Conservation (phyloP, 2,888 invertebrate genomes). For the Leptinotarsa rubiginosa region DNA sequence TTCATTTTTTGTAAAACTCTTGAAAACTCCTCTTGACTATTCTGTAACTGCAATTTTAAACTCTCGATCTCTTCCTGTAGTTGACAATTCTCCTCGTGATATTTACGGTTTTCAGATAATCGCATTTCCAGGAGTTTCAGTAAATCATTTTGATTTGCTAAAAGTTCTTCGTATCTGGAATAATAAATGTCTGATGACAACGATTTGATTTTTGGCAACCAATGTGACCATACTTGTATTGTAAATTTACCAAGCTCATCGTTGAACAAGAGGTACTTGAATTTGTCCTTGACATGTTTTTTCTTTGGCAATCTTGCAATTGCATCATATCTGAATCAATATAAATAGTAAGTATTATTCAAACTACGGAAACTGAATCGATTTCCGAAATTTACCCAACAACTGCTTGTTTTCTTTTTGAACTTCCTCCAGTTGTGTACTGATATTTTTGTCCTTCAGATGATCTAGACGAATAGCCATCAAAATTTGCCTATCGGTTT, state of each 20-base stretch:
- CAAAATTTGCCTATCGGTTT: constrained; percentile 55
- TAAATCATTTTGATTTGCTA: constrained; percentile 59
- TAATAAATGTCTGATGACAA: neutral
- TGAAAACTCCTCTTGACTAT: constrained; percentile 48
- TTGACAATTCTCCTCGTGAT: constrained; percentile 55
- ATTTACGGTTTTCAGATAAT: constrained; percentile 57
- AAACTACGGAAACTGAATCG: neutral
- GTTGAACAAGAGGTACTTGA: constrained; percentile 68
- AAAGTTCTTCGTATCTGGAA: constrained; percentile 60
- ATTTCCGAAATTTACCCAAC: constrained; percentile 50
- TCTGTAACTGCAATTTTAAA: constrained; percentile 46
- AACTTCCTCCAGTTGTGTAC: constrained; percentile 56
- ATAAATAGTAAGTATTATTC: neutral
- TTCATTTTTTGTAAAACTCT: constrained; percentile 54
- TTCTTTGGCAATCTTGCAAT: constrained; percentile 35
- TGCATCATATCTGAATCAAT: constrained; percentile 54
- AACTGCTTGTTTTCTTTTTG: constrained; percentile 59
- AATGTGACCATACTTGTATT: constrained; percentile 68
- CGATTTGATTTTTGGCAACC: neutral
- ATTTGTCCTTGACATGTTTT: constrained; percentile 37
- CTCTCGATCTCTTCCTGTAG: constrained; percentile 54
- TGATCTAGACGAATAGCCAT: constrained; percentile 53
- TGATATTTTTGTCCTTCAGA: constrained; percentile 51
- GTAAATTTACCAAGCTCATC: constrained; percentile 70
- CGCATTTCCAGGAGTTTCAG: constrained; percentile 59